Percentiles rank a stretch among this genome's conserved stretches.
Evolutionary conservation across 2,797 vertebrate genomes (phyloP).

Genomic region (Sebastes iracundus): DNA sequence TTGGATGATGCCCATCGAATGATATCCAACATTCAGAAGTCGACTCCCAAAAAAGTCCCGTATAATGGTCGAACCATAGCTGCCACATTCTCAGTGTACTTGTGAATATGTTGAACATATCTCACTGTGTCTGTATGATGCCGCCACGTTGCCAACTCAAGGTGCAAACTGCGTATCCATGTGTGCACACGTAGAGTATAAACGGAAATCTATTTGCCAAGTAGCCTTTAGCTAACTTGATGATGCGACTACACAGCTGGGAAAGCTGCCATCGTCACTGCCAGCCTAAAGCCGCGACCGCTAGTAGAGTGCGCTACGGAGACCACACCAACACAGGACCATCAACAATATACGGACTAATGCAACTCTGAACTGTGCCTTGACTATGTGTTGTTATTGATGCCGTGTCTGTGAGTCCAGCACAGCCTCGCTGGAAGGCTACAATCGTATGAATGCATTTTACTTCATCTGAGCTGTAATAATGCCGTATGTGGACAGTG

Average conservation of each 20-base stretch:
- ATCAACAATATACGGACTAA: conserved; percentile 48
- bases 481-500: not conserved
- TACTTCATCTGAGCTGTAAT: conserved; percentile 9
- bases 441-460: conserved; percentile 9
- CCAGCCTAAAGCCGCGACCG: conserved; percentile 60
- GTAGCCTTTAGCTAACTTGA: conserved; percentile 68
- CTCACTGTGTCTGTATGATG: conserved; percentile 46
- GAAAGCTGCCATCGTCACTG: conserved; percentile 69
- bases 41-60: not conserved
- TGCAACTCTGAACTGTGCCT: conserved; percentile 80
- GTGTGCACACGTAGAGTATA: not conserved
- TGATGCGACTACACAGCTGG: conserved; percentile 30
- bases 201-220: conserved; percentile 61
- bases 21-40: no score
- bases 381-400: conserved; percentile 61
- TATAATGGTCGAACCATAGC: conserved; percentile 29
- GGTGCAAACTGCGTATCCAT: conserved; percentile 10
- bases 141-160: conserved; percentile 41
- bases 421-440: conserved; percentile 25
- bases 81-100: conserved; percentile 21
- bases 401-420: conserved; percentile 48
- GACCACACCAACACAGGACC: conserved; percentile 30
- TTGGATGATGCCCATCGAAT: not conserved
- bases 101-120: conserved; percentile 13
- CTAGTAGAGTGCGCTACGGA: conserved; percentile 34